Evolutionary conservation across 1,140 invertebrate genomes (phyloP).

Genomic region (Drosophila elegans): DNA sequence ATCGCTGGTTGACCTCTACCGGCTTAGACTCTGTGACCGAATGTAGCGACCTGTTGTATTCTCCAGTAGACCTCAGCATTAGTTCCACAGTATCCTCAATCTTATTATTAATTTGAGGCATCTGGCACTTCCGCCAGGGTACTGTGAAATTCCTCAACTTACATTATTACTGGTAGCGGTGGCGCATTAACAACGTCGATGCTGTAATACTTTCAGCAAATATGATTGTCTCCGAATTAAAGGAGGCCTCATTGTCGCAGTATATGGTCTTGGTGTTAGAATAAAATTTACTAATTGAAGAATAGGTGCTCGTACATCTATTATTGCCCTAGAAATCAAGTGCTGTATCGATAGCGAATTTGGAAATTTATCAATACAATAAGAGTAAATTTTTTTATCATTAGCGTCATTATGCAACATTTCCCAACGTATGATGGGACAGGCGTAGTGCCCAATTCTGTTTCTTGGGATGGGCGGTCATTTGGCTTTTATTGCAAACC

Average conservation of each 20-base stretch:
- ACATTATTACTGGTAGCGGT: too few species aligned
- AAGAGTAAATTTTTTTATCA: constrained; percentile 21
- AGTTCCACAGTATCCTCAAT: constrained; percentile 2
- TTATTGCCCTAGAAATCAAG: constrained; percentile 9
- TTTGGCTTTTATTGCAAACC: constrained; percentile 23
- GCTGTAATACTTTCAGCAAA: too few species aligned
- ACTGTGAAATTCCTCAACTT: too few species aligned
- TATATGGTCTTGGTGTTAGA: too few species aligned
- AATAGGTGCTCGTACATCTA: constrained; percentile 5
- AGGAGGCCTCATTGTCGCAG: too few species aligned
- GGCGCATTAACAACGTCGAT: too few species aligned
- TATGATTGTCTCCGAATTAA: too few species aligned
- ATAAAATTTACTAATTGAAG: constrained; percentile 15
- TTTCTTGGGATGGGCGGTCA: constrained; percentile 19
- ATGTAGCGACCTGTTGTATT: constrained; percentile 42
- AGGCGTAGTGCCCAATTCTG: constrained; percentile 6
- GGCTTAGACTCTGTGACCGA: constrained; percentile 12
- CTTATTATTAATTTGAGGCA: constrained; percentile 33
- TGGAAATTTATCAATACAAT: constrained; percentile 18
- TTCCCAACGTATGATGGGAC: constrained; percentile 13
- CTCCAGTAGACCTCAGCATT: constrained; percentile 7
- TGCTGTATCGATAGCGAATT: constrained; percentile 12
- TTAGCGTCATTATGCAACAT: constrained; percentile 13
- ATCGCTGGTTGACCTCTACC: neutral
- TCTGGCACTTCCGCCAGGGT: constrained; percentile 1